Conservation (phyloP, 2,888 invertebrate species). For the Pyrrhosoma nymphula region DNA sequence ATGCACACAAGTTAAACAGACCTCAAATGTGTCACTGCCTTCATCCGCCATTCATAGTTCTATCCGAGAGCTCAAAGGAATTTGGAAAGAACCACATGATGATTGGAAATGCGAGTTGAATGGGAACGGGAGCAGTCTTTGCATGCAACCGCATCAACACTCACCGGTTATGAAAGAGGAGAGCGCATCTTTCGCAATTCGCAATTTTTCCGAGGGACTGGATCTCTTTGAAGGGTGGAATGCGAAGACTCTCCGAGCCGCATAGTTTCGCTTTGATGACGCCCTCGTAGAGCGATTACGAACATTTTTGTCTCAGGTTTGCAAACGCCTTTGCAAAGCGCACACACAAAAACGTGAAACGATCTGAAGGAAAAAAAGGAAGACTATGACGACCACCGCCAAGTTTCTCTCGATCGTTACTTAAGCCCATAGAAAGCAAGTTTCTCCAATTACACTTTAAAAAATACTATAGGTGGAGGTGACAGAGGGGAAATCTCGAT, state of each 20-base stretch:
- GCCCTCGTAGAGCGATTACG: background rate
- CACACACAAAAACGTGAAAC: background rate
- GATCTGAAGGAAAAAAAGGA: background rate
- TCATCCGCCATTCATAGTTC: too few species aligned
- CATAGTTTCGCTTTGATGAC: background rate
- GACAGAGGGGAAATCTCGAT: background rate
- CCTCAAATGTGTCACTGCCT: too few species aligned
- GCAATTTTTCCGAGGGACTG: background rate
- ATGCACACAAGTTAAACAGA: too few species aligned
- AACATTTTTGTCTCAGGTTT: background rate
- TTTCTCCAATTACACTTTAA: conserved; percentile 35
- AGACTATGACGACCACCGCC: background rate
- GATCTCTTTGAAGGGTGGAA: background rate
- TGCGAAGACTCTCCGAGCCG: background rate
- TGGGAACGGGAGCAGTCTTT: background rate
- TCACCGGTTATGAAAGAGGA: background rate
- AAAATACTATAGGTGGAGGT: background rate
- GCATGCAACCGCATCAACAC: background rate
- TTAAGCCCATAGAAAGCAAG: conserved; percentile 27
- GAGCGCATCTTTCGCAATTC: background rate
- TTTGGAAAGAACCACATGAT: background rate
- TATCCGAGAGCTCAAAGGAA: background rate
- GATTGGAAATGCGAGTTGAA: background rate
- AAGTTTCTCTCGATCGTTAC: conserved; percentile 10
- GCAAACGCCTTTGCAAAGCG: background rate